A percentile compares a stretch with the other conserved stretches of the same genome.
phyloP scores from a whole-genome alignment of 1,140 invertebrate species.

The Saccostrea echinata region DNA sequence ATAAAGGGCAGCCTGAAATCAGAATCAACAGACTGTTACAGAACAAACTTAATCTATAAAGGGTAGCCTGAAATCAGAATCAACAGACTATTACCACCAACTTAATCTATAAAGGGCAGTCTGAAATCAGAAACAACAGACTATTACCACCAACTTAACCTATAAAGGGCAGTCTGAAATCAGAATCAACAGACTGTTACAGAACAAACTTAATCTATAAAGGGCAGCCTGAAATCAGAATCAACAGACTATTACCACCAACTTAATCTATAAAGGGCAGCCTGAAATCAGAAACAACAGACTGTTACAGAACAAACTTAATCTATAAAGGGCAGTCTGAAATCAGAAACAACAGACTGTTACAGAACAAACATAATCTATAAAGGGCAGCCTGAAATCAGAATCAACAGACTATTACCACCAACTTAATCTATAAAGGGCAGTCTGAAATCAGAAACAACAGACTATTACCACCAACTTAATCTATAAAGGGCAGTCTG shows the following conservation, averaged over 20 bases:
- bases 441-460: no score
- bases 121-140: no score
- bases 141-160: no score
- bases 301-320: no score
- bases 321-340: conserved; percentile 88
- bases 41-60: conserved; percentile 90
- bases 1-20: conserved; percentile 88
- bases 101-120: conserved; percentile 90
- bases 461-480: no score
- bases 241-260: no score
- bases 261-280: conserved; percentile 89
- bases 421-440: conserved; percentile 89
- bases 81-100: no score
- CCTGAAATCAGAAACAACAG: no score
- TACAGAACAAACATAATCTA: conserved; percentile 89
- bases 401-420: no score
- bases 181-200: no score
- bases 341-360: no score
- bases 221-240: conserved; percentile 88
- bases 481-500: conserved; percentile 90
- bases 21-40: no score
- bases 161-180: conserved; percentile 88
- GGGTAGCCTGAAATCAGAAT: conserved; percentile 87
- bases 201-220: conserved; percentile 89
- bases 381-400: conserved; percentile 88